Base-by-base conservation (phyloP, 1,140 invertebrate genomes). In the Aphaenogaster rudis region DNA sequence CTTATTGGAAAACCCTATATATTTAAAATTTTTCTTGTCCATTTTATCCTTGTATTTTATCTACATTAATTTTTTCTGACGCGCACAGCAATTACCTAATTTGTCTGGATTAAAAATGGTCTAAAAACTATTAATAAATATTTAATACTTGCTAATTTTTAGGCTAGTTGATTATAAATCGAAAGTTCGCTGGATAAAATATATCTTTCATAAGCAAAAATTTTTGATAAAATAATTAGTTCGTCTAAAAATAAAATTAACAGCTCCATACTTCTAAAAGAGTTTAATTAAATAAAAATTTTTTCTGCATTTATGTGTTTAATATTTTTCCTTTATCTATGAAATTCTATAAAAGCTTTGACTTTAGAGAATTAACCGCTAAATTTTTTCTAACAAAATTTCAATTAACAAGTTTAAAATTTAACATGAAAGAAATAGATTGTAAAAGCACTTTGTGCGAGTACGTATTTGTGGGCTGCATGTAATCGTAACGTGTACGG, bases 401-500 rank as follows among this genome's bases (percentile, higher is more conserved):
- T 76, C 5, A 76, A 5, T 21, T 39, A 0, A 36, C 9, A 8
- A 4, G n/a, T 15, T n/a, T 33, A 6, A 33, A 61, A 17, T 77
- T 45, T 28, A 28, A 28, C 7, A 2, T 9, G 2, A 28, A n/a
- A 61, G 8, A 28, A 63, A 63, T 36, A 21, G 3, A 50, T 1
- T 28, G 9, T 11, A 36, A 42, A 45, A 61, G 8, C n/a, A 28
- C 4, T 7, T 66, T 7, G 2, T 11, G 50, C 3, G 17, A 21
- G 13, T 17, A 2, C 11, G 5, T 17, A 45, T 39, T 15, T 63
- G 4, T 36, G 9, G 28, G 28, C 33, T 66, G 17, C 39, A 21
- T 48, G 15, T 78, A 63, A 63, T 78, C 57, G 52, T 59, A 72
- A 59, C 6, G 9, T 69, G 21, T 57, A 61, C 39, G 15, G 33